Evolutionary conservation across 2,888 invertebrate genomes (phyloP).

Genomic region (Allygus modestus): DNA sequence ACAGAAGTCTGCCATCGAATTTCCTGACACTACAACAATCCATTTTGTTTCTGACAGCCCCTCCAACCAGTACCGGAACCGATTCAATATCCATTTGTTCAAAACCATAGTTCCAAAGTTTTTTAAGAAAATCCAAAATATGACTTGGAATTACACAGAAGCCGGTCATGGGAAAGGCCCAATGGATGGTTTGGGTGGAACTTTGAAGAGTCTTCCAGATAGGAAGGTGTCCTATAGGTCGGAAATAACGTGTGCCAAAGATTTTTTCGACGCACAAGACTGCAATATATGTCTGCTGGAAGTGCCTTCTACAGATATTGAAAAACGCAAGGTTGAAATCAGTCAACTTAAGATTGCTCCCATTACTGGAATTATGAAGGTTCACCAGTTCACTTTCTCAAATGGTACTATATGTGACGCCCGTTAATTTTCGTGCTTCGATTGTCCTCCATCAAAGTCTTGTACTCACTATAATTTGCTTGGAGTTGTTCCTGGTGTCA

Average conservation of each 20-base stretch:
- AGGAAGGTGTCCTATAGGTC: background rate
- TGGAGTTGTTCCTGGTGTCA: too few species aligned
- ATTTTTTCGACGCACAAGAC: background rate
- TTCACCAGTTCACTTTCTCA: background rate
- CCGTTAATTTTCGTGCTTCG: background rate
- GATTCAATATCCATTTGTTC: background rate
- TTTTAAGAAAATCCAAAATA: too few species aligned
- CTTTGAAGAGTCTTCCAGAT: conserved; percentile 26
- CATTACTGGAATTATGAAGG: background rate
- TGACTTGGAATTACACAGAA: conserved; percentile 41
- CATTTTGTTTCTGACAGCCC: background rate
- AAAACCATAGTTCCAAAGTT: too few species aligned
- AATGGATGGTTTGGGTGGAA: conserved; percentile 39
- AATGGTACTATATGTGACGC: background rate
- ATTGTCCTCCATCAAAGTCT: background rate
- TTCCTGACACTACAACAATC: background rate
- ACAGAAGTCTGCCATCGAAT: too few species aligned
- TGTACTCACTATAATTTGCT: too few species aligned
- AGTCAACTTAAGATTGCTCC: background rate
- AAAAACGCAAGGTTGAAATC: background rate
- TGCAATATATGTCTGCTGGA: background rate
- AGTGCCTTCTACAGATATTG: background rate
- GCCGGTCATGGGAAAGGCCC: conserved; percentile 50
- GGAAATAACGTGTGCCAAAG: background rate
- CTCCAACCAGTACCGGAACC: background rate